Evolutionary conservation across 2,888 invertebrate species (phyloP).

Genomic region (Drosophila maculinotata): DNA sequence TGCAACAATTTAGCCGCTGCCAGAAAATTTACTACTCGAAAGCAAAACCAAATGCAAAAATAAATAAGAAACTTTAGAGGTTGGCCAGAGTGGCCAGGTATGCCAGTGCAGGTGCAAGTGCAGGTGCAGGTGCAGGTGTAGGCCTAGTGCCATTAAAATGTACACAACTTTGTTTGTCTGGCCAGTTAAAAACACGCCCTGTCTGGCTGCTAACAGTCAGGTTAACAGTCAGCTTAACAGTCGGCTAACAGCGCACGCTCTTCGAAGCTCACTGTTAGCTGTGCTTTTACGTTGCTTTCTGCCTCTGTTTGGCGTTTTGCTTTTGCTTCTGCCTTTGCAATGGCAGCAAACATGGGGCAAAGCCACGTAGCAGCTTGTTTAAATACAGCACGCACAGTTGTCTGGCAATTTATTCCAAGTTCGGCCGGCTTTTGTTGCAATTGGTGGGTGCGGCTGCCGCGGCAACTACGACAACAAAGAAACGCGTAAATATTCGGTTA

Average conservation of each 20-base stretch:
- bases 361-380: constrained; percentile 57
- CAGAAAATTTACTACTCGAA: constrained; percentile 8
- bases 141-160: constrained; percentile 30
- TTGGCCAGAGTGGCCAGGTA: too few species aligned
- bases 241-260: constrained; percentile 53
- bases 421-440: constrained; percentile 75
- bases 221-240: constrained; percentile 55
- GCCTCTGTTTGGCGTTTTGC: constrained; percentile 24
- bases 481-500: constrained; percentile 39
- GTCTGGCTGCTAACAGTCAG: constrained; percentile 37
- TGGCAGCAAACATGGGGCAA: constrained; percentile 49
- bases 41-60: background rate
- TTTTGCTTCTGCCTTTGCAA: constrained; percentile 60
- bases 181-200: constrained; percentile 30
- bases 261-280: constrained; percentile 59
- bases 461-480: constrained; percentile 15
- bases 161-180: constrained; percentile 38
- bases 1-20: constrained; percentile 50
- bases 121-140: constrained; percentile 35
- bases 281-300: constrained; percentile 54
- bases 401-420: constrained; percentile 78
- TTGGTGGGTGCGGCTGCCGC: constrained; percentile 58
- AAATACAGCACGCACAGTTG: constrained; percentile 74
- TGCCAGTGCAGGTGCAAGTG: constrained; percentile 9
- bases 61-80: too few species aligned